A percentile compares a stretch with the other conserved stretches of the same genome.
phyloP scores from a whole-genome alignment of 2,113 vertebrate species.

The Pseudorasbora parva region DNA sequence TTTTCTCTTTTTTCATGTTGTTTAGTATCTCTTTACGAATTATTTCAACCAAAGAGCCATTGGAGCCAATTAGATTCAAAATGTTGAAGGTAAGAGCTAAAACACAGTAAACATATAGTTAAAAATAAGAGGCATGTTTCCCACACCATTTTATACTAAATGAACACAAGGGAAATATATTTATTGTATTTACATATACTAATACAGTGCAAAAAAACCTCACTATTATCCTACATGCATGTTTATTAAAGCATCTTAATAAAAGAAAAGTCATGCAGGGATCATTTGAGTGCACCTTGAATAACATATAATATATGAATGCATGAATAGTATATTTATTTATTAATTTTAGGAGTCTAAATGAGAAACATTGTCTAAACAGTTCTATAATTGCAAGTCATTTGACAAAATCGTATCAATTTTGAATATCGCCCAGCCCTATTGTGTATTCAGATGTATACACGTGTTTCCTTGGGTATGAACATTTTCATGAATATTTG shows the following conservation, averaged over 20 bases:
- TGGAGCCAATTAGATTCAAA: slow-evolving; percentile 7
- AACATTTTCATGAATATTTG: slow-evolving; percentile 41
- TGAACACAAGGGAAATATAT: not conserved
- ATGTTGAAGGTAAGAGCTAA: not conserved
- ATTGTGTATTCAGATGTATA: slow-evolving; percentile 46
- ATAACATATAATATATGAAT: too few relatives aligned
- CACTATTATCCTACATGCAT: not conserved
- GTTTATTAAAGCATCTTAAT: not conserved
- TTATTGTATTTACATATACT: not conserved
- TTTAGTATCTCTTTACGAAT: not conserved
- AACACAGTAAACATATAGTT: slow-evolving; percentile 5
- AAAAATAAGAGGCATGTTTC: slow-evolving; percentile 5
- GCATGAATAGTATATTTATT: too few relatives aligned
- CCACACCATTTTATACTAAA: not conserved
- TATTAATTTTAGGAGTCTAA: not conserved
- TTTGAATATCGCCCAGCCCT: not conserved
- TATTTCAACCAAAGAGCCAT: not conserved
- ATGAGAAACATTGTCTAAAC: not conserved
- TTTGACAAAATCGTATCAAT: not conserved
- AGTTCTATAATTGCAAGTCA: not conserved
- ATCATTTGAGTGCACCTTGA: not conserved
- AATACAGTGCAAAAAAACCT: not conserved
- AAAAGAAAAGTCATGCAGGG: not conserved
- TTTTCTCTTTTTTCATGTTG: not conserved
- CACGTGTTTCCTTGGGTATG: slow-evolving; percentile 23